Conservation (phyloP, 2,113 vertebrate genomes). For the Pipa parva region DNA sequence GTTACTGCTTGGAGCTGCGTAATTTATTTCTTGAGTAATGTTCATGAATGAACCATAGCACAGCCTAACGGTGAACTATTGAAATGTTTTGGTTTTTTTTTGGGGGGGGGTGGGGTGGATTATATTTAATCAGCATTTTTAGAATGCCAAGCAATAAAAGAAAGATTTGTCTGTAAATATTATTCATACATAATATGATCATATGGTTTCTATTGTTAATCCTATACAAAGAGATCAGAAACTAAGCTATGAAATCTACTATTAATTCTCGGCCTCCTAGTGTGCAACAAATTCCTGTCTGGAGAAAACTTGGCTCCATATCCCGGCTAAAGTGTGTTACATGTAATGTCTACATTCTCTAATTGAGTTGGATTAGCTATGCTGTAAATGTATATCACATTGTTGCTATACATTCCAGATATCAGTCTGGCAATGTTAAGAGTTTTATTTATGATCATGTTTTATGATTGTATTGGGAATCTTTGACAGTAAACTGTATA, state of each 20-base stretch:
- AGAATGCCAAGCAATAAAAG: neutral
- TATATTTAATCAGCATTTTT: neutral
- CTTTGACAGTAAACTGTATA: too few relatives aligned
- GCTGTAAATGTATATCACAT: neutral
- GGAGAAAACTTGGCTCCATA: neutral
- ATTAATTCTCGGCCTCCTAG: neutral
- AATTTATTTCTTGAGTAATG: neutral
- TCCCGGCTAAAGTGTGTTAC: neutral
- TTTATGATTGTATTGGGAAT: neutral
- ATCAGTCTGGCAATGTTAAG: neutral
- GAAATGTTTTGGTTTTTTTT: constrained; percentile 1
- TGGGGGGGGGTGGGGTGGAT: too few relatives aligned
- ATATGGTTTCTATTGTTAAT: constrained; percentile 7
- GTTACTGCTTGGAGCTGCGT: neutral
- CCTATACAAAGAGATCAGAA: constrained; percentile 15
- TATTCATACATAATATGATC: neutral
- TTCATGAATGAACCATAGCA: constrained; percentile 3
- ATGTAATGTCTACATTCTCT: neutral
- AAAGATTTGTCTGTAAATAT: neutral
- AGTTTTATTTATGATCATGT: neutral
- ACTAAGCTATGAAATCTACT: neutral
- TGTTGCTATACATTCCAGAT: neutral
- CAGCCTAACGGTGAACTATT: constrained; percentile 11
- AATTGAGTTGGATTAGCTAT: neutral
- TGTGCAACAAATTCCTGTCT: neutral